Evolutionary conservation across 2,888 invertebrate species (phyloP).

Genomic region (Macaria liturata): DNA sequence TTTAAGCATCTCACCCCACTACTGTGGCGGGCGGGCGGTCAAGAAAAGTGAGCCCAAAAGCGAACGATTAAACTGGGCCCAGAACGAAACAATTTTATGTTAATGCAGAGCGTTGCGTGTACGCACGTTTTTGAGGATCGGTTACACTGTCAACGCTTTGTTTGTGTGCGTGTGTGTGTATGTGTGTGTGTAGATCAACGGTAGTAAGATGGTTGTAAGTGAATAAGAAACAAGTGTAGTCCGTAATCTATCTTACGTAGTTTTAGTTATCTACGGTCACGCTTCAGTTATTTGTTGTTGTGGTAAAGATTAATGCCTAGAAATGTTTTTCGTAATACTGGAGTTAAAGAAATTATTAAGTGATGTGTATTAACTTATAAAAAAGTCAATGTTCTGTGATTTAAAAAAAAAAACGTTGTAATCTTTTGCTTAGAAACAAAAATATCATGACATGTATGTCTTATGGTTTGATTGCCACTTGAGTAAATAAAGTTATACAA

Average conservation of each 20-base stretch:
- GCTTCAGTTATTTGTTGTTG: too few relatives aligned
- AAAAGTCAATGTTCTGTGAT: too few relatives aligned
- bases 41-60: conserved; percentile 76
- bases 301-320: too few relatives aligned
- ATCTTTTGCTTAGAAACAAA: too few relatives aligned
- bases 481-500: too few relatives aligned
- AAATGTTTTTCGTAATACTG: too few relatives aligned
- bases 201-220: conserved; percentile 35
- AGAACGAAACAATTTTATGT: conserved; percentile 67
- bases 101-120: conserved; percentile 63
- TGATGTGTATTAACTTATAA: too few relatives aligned
- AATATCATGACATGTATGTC: too few relatives aligned
- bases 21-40: conserved; percentile 48
- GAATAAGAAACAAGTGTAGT: conserved; percentile 1
- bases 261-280: too few relatives aligned
- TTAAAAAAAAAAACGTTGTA: too few relatives aligned
- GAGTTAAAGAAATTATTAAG: too few relatives aligned
- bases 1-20: conserved; percentile 80
- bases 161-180: conserved; percentile 33
- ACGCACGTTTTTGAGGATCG: conserved; percentile 62
- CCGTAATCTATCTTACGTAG: not conserved
- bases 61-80: conserved; percentile 70
- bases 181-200: conserved; percentile 46
- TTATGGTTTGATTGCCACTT: too few relatives aligned
- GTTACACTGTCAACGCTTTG: conserved; percentile 45